Base-by-base conservation (phyloP, 2,797 vertebrate species). In the Molothrus ater region DNA sequence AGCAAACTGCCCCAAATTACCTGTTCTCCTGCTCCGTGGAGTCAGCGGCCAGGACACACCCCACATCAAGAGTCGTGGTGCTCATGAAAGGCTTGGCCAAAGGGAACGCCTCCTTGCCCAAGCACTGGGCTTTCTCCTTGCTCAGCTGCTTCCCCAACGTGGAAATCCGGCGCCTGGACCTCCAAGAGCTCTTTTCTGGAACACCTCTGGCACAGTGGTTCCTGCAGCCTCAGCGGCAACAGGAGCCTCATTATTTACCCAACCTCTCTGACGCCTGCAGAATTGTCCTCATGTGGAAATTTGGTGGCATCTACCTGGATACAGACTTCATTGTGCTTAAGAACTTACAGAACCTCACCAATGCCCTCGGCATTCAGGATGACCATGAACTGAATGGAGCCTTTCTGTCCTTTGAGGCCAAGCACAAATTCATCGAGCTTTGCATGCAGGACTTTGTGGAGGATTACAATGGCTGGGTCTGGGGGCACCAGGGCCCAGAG, bases 91-190 rank as follows among this genome's bases (percentile, higher is more conserved):
- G 97, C 7, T 78, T 98, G 60, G 70, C 31, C 1, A 64, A 43
- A 0, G 19, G 40, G 5, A 93, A 82, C 0, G 2, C 48, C 42
- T 93, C 94, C 0, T 80, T 88, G 34, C 96, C 97, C 50, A 89
- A 8, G 42, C 80, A 96, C 83, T 95, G 97, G 92, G 97, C 63
- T 12, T 90, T 97, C 50, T 97, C 97, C 0, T 88, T 98, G 10
- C 92, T 98, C 38, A 64, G 93, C 38, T 98, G 97, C 86, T 98
- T 98, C 88, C 96, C 94, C 59, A 98, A 98, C 0, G 94, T 98
- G 26, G 95, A 91, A 60, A 10, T 98, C 32, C 79, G 0, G 8
- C 96, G 92, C 7, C 79, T 98, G 80, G 92, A 98, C 88, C 70
- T 98, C 69, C 18, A 18, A 3, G 90, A 86, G 19, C 97, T 98